Evolutionary conservation across 2,797 vertebrate species (phyloP), one percentile per base, ranked within the genome.

Genomic region (Bucorvus abyssinicus): DNA sequence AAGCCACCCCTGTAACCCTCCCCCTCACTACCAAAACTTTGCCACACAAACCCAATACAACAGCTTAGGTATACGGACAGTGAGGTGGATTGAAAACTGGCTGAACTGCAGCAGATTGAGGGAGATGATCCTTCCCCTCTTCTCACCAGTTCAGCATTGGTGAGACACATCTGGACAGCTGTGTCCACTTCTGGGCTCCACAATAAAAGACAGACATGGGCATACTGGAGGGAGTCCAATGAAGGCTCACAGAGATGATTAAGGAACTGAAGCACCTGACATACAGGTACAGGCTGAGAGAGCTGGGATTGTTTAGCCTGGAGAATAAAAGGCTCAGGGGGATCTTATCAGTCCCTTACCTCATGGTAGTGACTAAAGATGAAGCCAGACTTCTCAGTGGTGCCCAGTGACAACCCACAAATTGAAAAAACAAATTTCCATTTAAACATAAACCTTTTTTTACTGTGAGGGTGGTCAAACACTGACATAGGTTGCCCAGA

Each of bases 11-110:
- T n/a, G n/a, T n/a, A n/a, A n/a, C n/a, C n/a, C n/a, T n/a, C n/a
- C n/a, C n/a, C n/a, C n/a, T n/a, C n/a, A n/a, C n/a, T n/a, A n/a
- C n/a, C n/a, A n/a, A n/a, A n/a, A n/a, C n/a, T n/a, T n/a, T n/a
- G n/a, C n/a, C n/a, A n/a, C n/a, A n/a, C n/a, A n/a, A 89, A 75
- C 6, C 14, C 24, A 49, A 38, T 47, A 67, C 14, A 68, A 36
- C 10, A 50, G 30, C 16, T 6, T 10, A 13, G 18, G 29, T 29
- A 26, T 52, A 24, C 2, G 27, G 59, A 52, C 42, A 45, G 17
- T 6, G 14, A 65, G 38, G 42, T 0, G 0, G 67, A 14, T 5
- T 56, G 67, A 60, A 29, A 68, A 44, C 53, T 20, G 3, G 7
- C 5, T 5, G 63, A 69, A 32, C 55, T 56, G 32, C 63, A 59